Base-by-base conservation (phyloP, 2,113 vertebrate genomes). In the Oreochromis aureus region DNA sequence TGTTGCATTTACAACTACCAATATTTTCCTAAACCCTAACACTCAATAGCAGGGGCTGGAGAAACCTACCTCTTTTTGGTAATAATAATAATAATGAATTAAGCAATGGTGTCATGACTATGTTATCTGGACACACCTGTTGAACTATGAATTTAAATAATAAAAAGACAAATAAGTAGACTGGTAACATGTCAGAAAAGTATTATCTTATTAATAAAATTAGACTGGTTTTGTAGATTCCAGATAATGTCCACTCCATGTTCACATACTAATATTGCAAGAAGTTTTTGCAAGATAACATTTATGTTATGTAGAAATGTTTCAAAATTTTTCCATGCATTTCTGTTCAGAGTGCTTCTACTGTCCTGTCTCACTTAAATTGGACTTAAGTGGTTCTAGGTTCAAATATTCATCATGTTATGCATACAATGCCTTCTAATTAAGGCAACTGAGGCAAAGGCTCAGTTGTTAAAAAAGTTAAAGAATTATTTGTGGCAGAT, bases 251-350 rank as follows among this genome's bases (percentile, higher is more conserved):
- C 2, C 54, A 56, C 54, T 56, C 54, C 24, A 56, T 56, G 54
- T 24, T 56, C 54, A 56, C 54, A 56, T 56, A 56, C 22, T 11
- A 56, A 56, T 56, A 4, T 56, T 56, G n/a, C 54, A 12, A 55
- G 10, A 55, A 0, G 22, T 0, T 56, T 56, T 13, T 24, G 54
- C 54, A 56, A 22, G 53, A 54, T 54, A 54, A 56, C 54, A 56
- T 56, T 56, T 24, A 56, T 24, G 22, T 24, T 56, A 56, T 24
- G 22, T 13, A 56, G 54, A 56, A 56, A 56, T 24, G 22, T 56
- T 56, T 56, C 54, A 13, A 56, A 55, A 13, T 7, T 13, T 24
- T 13, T 0, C 54, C n/a, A 24, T 56, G 0, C n/a, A 56, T 56
- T 56, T 56, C 54, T 7, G 10, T 56, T 56, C 54, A 56, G n/a